Conservation (phyloP, 2,113 vertebrate species). For the Gymnocephalus cernua region DNA sequence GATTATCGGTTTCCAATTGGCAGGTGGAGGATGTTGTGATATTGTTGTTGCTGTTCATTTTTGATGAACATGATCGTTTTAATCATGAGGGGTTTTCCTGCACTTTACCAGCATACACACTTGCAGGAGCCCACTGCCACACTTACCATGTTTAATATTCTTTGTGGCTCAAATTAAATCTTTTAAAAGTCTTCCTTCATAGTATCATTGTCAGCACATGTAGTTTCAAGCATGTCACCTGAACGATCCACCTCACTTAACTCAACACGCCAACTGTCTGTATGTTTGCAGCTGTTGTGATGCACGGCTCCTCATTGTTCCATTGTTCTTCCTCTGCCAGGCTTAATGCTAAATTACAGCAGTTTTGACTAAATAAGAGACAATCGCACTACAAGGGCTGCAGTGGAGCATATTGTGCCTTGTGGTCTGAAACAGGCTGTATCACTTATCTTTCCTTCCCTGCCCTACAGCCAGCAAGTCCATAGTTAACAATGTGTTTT, state of each 20-base stretch:
- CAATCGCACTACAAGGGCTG: constrained; percentile 1
- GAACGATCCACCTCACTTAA: constrained; percentile 17
- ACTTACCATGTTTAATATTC: constrained; percentile 17
- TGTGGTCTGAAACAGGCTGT: constrained; percentile 5
- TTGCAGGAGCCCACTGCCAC: neutral
- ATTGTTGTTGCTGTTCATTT: constrained; percentile 26
- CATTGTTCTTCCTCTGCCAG: constrained; percentile 13
- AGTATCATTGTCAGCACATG: constrained; percentile 41
- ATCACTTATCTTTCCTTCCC: constrained; percentile 24
- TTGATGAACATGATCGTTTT: constrained; percentile 12
- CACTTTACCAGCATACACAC: neutral
- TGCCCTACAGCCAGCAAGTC: constrained; percentile 4
- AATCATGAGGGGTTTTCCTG: constrained; percentile 1
- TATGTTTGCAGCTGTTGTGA: neutral
- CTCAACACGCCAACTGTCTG: constrained; percentile 12
- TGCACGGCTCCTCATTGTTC: constrained; percentile 3
- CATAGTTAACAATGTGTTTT: constrained; percentile 20
- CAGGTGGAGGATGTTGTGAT: constrained; percentile 43
- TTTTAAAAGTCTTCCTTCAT: neutral
- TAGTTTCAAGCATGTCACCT: constrained; percentile 39
- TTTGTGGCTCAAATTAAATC: neutral
- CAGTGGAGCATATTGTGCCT: constrained; percentile 16
- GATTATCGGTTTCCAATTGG: constrained; percentile 51
- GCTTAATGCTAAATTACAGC: constrained; percentile 5
- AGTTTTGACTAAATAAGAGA: constrained; percentile 38